phyloP scores from a whole-genome alignment of 2,797 vertebrate genomes.

The Yasuhikotakia modesta region DNA sequence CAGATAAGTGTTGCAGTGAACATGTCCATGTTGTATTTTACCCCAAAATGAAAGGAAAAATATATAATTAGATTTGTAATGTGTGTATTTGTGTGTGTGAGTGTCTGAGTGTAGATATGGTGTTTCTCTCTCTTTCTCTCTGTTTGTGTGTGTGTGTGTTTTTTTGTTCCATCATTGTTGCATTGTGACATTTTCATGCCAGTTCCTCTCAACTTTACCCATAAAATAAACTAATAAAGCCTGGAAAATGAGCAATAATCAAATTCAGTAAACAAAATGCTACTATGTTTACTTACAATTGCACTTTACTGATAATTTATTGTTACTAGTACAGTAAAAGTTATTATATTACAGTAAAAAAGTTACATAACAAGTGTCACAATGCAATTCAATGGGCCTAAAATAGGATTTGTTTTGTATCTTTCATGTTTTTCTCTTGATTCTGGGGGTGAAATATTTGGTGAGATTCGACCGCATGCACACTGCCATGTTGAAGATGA shows the following conservation, averaged over 20 bases:
- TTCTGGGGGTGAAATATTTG: background rate
- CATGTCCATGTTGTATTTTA: background rate
- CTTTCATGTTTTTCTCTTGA: background rate
- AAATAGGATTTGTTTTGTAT: too few relatives aligned
- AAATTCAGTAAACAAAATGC: background rate
- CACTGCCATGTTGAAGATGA: constrained; percentile 29
- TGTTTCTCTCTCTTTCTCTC: too few relatives aligned
- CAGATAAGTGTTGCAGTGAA: constrained; percentile 4
- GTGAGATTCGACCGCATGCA: too few relatives aligned
- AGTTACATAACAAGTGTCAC: background rate
- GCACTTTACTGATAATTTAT: constrained; percentile 1
- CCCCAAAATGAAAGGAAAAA: background rate
- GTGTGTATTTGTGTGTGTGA: too few relatives aligned
- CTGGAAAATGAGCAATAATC: constrained; percentile 1
- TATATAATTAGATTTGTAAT: too few relatives aligned
- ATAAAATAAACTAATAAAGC: too few relatives aligned
- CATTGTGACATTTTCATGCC: background rate
- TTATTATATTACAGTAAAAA: background rate
- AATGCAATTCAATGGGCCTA: background rate
- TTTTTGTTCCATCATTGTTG: too few relatives aligned
- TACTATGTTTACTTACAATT: background rate
- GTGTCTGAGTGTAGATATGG: too few relatives aligned
- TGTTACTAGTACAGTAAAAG: too few relatives aligned
- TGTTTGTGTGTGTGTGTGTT: too few relatives aligned
- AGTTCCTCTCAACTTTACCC: background rate